Base-by-base conservation (phyloP, 2,113 vertebrate genomes). In the Larimichthys crocea region DNA sequence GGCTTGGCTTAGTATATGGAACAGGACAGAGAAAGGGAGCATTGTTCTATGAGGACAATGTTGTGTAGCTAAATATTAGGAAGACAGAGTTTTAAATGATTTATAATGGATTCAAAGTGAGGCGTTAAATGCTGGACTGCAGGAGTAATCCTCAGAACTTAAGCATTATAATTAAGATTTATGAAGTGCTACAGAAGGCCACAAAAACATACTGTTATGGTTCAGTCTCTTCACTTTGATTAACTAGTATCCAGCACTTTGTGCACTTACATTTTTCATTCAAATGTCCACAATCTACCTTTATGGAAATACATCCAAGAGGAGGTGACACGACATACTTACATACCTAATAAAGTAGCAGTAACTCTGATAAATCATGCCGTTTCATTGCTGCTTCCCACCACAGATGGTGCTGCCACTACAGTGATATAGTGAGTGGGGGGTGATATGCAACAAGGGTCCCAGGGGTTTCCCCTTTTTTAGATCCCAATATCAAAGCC, bases 1-100 rank as follows among this genome's bases (percentile, higher is more conserved):
- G 48, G 75, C 29, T 48, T 40, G 80, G 75, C 60, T 62, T 59
- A 40, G 73, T 71, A 65, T 69, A 75, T 35, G 44, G 77, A 77
- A 29, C 7, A 1, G 3, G 24, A 53, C 4, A 17, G n/a, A 79
- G 44, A 77, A 74, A 53, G 52, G 42, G 12, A 62, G 11, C 12
- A 49, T 52, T 68, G 64, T 78, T 64, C 80, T 71, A 31, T 20
- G 7, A 29, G 55, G 22, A 67, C 68, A 52, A 31, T 52, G 11
- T 24, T 29, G 26, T 40, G 29, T 10, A 66, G 31, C 19, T 3
- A 14, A 26, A 31, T 15, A 50, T 48, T n/a, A 40, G 53, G 19
- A 56, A 16, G 24, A 55, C 16, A 0, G 11, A 24, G n/a, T 40
- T 42, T 31, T 57, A 31, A 20, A 55, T 29, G 12, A 69, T 22